These are phyloP conservation scores for Eulithis testata DNA, from an alignment of 2,888 invertebrate species.

Conservation along the genomic window DNA sequence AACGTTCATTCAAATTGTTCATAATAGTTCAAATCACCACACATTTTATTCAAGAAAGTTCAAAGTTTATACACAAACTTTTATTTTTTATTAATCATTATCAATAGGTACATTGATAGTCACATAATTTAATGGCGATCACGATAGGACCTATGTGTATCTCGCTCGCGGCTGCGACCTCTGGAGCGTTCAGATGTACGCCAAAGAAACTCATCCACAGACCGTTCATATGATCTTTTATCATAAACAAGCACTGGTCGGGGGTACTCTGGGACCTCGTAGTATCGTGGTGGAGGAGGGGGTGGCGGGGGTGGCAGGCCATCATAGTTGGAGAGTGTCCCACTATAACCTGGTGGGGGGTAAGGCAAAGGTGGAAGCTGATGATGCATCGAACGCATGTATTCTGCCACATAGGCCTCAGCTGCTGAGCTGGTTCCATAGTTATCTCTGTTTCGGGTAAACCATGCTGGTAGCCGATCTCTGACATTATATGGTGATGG, in stretches of 20 bases:
- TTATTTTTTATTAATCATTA: slow-evolving; percentile 68
- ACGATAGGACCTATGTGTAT: slow-evolving; percentile 84
- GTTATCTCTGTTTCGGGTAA: slow-evolving; percentile 80
- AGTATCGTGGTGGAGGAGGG: slow-evolving; percentile 85
- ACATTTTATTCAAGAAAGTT: slow-evolving; percentile 78
- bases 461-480: slow-evolving; percentile 87
- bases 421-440: slow-evolving; percentile 84
- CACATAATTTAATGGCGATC: slow-evolving; percentile 81
- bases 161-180: slow-evolving; percentile 84
- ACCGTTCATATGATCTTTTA: slow-evolving; percentile 93
- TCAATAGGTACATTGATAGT: slow-evolving; percentile 69
- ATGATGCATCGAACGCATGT: slow-evolving; percentile 95
- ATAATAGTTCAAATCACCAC: slow-evolving; percentile 71
- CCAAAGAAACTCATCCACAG: slow-evolving; percentile 94
- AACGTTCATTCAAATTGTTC: slow-evolving; percentile 49
- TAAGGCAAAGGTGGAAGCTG: slow-evolving; percentile 94
- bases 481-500: slow-evolving; percentile 83
- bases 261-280: slow-evolving; percentile 91
- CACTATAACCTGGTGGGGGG: slow-evolving; percentile 85
- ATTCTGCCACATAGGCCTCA: slow-evolving; percentile 95
- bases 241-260: slow-evolving; percentile 86
- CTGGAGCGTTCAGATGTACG: slow-evolving; percentile 89
- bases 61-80: slow-evolving; percentile 81
- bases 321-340: slow-evolving; percentile 83
- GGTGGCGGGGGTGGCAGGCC: slow-evolving; percentile 89